A percentile compares a stretch with the other conserved stretches of the same genome.
Conservation (phyloP, 1,140 invertebrate genomes). For the Homalodisca vitripennis region DNA sequence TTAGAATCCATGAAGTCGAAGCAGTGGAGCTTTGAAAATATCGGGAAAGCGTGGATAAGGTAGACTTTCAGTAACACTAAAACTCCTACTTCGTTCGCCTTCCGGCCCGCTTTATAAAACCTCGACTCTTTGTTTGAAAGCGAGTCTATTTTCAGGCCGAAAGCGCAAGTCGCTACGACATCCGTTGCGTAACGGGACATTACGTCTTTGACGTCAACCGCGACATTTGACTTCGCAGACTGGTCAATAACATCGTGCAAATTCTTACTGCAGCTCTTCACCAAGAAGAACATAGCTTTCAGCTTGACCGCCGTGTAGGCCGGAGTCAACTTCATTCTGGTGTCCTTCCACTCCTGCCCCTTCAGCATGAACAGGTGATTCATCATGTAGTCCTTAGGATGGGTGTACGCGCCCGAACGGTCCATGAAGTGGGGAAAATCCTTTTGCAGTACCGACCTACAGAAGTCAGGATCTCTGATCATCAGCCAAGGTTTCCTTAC, state of each 20-base stretch:
- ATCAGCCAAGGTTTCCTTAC: not conserved
- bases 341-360: conserved; percentile 1
- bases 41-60: not conserved
- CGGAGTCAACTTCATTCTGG: not conserved
- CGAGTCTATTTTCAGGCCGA: conserved; percentile 43
- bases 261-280: not conserved
- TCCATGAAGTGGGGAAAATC: conserved; percentile 12
- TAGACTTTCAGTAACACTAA: not conserved
- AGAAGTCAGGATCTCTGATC: not conserved
- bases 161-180: conserved; percentile 45
- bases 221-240: not conserved
- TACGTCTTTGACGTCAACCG: conserved; percentile 39
- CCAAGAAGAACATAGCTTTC: not conserved
- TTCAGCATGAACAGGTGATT: not conserved
- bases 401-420: not conserved
- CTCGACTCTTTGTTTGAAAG: conserved; percentile 53
- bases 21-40: not conserved
- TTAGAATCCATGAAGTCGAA: conserved; percentile 3
- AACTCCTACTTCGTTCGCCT: not conserved
- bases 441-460: not conserved
- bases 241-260: not conserved
- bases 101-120: conserved; percentile 47
- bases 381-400: not conserved
- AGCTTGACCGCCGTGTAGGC: not conserved
- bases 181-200: conserved; percentile 43